A percentile compares a stretch with the other conserved stretches of the same genome.
Conservation (phyloP, 2,113 vertebrate species). For the Dolichallabes microphthalmus region DNA sequence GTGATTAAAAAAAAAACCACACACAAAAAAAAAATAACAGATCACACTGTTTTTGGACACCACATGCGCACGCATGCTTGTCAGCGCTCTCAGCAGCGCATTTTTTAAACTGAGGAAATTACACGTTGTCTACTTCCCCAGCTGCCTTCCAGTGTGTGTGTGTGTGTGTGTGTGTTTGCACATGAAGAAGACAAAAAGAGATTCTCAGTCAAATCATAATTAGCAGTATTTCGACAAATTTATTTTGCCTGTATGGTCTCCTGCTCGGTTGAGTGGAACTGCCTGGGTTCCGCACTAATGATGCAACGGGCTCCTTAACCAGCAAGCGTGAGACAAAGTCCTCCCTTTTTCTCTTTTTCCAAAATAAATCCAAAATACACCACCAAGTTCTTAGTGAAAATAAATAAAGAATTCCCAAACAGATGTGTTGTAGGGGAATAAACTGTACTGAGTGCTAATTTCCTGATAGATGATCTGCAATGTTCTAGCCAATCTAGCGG, state of each 20-base stretch:
- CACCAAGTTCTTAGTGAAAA: not conserved
- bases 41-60: constrained; percentile 44
- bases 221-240: constrained; percentile 12
- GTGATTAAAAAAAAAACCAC: constrained; percentile 22
- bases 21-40: not conserved
- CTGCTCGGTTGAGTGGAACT: constrained; percentile 51
- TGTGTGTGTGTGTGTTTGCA: constrained; percentile 27
- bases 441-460: not conserved
- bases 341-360: not conserved
- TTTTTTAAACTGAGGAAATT: constrained; percentile 48
- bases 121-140: constrained; percentile 48
- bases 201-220: constrained; percentile 31
- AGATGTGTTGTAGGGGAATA: not conserved
- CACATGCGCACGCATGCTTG: constrained; percentile 22
- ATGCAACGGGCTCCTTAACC: constrained; percentile 3
- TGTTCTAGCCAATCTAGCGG: not conserved
- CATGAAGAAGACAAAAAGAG: constrained; percentile 7
- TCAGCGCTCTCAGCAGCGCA: constrained; percentile 44
- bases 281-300: constrained; percentile 13
- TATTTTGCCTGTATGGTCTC: constrained; percentile 4
- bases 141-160: constrained; percentile 45
- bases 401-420: not conserved
- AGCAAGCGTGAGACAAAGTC: not conserved
- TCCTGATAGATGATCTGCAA: not conserved
- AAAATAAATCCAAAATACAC: not conserved